Conservation (phyloP, 2,113 vertebrate species). For the Tor tambroides region DNA sequence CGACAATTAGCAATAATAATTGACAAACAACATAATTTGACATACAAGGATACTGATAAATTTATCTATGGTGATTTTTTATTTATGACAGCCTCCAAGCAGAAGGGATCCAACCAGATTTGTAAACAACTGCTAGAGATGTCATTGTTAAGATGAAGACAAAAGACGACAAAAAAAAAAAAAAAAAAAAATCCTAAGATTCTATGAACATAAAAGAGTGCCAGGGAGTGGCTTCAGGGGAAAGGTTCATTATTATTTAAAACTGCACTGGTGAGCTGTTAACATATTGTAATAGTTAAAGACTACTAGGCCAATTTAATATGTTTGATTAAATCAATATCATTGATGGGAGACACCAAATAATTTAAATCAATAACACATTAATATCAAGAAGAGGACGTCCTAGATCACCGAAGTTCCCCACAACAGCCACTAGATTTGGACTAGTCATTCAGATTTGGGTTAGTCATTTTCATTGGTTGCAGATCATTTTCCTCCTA, state of each 20-base stretch:
- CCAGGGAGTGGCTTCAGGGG: not conserved
- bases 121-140: not conserved
- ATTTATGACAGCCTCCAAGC: not conserved
- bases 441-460: not conserved
- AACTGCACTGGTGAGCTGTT: not conserved
- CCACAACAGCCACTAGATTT: not conserved
- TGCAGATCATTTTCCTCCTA: not conserved
- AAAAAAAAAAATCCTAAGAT: not conserved
- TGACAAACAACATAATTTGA: not conserved
- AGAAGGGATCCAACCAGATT: not conserved
- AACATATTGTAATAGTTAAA: not conserved
- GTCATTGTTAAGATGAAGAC: too few relatives aligned
- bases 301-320: not conserved
- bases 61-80: not conserved
- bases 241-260: not conserved
- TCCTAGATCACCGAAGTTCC: not conserved
- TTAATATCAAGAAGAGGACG: not conserved
- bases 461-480: not conserved
- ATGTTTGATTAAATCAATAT: not conserved
- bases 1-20: not conserved
- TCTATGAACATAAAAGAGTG: not conserved
- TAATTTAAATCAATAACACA: not conserved
- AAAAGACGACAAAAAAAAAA: not conserved
- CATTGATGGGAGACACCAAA: too few relatives aligned
- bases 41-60: not conserved